Evolutionary conservation across 2,113 vertebrate genomes (phyloP).

Genomic region (Calyptommatus sinebrachiatus): DNA sequence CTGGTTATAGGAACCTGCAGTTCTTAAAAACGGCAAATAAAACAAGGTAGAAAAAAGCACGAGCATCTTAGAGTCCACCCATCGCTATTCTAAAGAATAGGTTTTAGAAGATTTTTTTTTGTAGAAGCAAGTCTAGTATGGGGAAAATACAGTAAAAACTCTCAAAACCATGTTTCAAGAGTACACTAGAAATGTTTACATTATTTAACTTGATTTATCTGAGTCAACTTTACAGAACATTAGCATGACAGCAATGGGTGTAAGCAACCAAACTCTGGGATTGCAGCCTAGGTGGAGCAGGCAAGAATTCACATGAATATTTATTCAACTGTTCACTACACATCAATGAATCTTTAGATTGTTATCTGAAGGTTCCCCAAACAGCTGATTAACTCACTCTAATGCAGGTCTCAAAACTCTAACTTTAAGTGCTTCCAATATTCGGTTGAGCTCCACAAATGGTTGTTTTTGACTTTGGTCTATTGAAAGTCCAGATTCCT

Average conservation of each 20-base stretch:
- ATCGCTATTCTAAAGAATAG: too few species aligned
- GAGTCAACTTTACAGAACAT: not conserved
- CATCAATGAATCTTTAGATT: not conserved
- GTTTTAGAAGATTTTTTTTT: too few species aligned
- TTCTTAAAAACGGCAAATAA: too few species aligned
- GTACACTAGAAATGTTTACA: too few species aligned
- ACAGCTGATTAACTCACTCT: constrained; percentile 72
- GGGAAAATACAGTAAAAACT: too few species aligned
- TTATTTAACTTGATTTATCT: not conserved
- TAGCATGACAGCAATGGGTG: too few species aligned
- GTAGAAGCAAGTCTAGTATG: too few species aligned
- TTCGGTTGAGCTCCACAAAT: constrained; percentile 84
- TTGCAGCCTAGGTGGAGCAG: not conserved
- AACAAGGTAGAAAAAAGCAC: too few species aligned
- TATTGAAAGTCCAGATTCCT: constrained; percentile 85
- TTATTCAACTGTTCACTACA: not conserved
- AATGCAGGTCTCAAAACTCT: constrained; percentile 83
- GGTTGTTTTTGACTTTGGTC: constrained; percentile 85
- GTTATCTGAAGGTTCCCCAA: constrained; percentile 5
- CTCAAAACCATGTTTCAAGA: too few species aligned
- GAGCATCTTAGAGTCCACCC: too few species aligned
- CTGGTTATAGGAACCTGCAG: too few species aligned
- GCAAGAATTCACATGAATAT: not conserved
- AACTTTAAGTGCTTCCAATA: constrained; percentile 84
- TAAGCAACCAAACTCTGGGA: not conserved